Conservation (phyloP, 1,140 invertebrate genomes). For the Eupeodes corollae region DNA sequence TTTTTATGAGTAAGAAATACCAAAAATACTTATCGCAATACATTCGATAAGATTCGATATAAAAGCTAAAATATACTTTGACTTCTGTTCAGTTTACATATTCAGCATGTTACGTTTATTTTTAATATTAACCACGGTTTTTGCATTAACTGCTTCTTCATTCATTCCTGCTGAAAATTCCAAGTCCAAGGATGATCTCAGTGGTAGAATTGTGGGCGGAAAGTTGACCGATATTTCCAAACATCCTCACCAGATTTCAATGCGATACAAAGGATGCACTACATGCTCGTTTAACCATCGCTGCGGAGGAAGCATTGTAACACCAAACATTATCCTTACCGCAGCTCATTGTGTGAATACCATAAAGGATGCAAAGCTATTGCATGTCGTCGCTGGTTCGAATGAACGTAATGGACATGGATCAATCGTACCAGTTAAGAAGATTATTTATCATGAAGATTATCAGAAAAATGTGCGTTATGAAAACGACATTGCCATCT, state of each 20-base stretch:
- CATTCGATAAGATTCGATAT: too few relatives aligned
- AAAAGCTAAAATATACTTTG: too few relatives aligned
- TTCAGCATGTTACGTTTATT: too few relatives aligned
- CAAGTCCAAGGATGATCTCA: too few relatives aligned
- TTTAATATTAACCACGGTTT: too few relatives aligned
- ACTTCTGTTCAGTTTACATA: too few relatives aligned
- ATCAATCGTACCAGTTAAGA: constrained; percentile 17
- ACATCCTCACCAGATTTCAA: constrained; percentile 25
- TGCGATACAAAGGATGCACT: constrained; percentile 18
- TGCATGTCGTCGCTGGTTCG: constrained; percentile 20
- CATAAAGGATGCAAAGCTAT: constrained; percentile 17
- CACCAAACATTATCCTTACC: constrained; percentile 8
- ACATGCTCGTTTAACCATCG: constrained; percentile 17
- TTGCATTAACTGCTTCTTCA: too few relatives aligned
- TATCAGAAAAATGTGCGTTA: constrained; percentile 16
- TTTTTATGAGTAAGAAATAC: too few relatives aligned
- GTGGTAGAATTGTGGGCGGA: constrained; percentile 27
- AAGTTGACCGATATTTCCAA: constrained; percentile 10
- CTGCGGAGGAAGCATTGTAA: constrained; percentile 47
- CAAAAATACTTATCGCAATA: too few relatives aligned
- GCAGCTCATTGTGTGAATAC: constrained; percentile 34
- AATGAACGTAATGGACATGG: constrained; percentile 23
- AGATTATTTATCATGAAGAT: constrained; percentile 30
- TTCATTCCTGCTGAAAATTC: too few relatives aligned
- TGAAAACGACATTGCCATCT: constrained; percentile 31